Percentiles rank a stretch among this genome's conserved stretches.
Evolutionary conservation across 2,888 invertebrate species (phyloP).

Genomic region (Gibbula magus): DNA sequence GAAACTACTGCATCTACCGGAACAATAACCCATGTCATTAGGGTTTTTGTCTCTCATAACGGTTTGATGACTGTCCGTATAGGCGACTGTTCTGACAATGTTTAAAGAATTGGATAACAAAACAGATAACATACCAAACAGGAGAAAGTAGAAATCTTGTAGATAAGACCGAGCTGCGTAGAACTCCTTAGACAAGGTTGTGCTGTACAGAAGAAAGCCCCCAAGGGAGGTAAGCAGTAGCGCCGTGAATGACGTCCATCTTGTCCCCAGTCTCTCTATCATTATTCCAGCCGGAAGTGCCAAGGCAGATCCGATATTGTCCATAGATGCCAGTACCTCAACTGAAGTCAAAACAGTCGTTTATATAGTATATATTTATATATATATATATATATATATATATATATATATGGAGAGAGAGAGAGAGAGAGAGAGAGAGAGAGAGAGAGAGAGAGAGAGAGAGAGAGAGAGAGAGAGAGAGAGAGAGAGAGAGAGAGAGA

Average conservation of each 20-base stretch:
- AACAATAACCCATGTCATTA: too few species aligned
- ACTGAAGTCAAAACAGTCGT: slow-evolving; percentile 42
- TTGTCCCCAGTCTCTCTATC: slow-evolving; percentile 51
- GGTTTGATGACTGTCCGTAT: too few species aligned
- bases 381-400: too few species aligned
- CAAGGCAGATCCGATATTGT: slow-evolving; percentile 58
- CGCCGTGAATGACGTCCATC: slow-evolving; percentile 52
- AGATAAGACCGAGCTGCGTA: slow-evolving; percentile 46
- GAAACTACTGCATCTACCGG: too few species aligned
- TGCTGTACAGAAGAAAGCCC: slow-evolving; percentile 53
- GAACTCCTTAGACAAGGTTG: slow-evolving; percentile 46
- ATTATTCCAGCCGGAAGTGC: slow-evolving; percentile 59
- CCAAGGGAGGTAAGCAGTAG: slow-evolving; percentile 47
- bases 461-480: too few species aligned
- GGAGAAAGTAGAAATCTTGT: slow-evolving; percentile 57
- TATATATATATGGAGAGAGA: too few species aligned
- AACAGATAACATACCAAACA: slow-evolving; percentile 43
- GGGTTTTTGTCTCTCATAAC: too few species aligned
- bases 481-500: too few species aligned
- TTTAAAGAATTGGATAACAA: not conserved
- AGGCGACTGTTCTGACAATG: too few species aligned
- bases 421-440: too few species aligned
- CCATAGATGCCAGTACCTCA: slow-evolving; percentile 57
- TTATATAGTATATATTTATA: too few species aligned
- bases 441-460: too few species aligned